phyloP scores from a whole-genome alignment of 2,113 vertebrate genomes.

The Mirounga angustirostris region DNA sequence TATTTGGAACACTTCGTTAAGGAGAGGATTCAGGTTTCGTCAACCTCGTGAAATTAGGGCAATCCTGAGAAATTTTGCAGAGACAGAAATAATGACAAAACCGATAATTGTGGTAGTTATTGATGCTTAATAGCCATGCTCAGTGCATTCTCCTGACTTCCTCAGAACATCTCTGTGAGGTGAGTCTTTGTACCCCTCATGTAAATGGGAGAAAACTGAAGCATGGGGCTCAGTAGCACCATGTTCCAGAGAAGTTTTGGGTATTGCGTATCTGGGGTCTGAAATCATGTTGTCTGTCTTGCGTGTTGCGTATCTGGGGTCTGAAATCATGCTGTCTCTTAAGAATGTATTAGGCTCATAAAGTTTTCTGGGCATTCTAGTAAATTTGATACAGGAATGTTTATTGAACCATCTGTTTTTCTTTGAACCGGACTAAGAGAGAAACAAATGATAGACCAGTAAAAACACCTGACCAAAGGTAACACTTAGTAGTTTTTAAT shows the following conservation, averaged over 20 bases:
- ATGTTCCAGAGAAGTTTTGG: background rate
- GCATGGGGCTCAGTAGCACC: background rate
- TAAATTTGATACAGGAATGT: constrained; percentile 60
- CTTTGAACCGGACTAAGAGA: constrained; percentile 53
- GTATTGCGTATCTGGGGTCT: background rate
- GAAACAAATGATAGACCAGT: background rate
- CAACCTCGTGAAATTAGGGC: background rate
- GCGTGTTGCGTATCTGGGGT: background rate
- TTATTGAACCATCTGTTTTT: constrained; percentile 59
- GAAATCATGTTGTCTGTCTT: background rate
- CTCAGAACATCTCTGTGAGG: background rate
- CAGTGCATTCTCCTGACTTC: background rate
- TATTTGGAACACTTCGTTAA: background rate
- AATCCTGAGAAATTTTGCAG: background rate
- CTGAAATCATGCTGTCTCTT: background rate
- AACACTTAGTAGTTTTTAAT: background rate
- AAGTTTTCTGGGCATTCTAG: constrained; percentile 52
- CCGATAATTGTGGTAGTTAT: background rate
- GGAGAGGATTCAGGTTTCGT: background rate
- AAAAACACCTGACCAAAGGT: constrained; percentile 57
- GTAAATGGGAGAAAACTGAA: background rate
- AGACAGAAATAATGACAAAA: background rate
- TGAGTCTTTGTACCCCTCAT: background rate
- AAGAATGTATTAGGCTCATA: constrained; percentile 31
- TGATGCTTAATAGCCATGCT: background rate